phyloP scores from a whole-genome alignment of 53 echinoderm and acorn worm species.

The Astropecten irregularis region DNA sequence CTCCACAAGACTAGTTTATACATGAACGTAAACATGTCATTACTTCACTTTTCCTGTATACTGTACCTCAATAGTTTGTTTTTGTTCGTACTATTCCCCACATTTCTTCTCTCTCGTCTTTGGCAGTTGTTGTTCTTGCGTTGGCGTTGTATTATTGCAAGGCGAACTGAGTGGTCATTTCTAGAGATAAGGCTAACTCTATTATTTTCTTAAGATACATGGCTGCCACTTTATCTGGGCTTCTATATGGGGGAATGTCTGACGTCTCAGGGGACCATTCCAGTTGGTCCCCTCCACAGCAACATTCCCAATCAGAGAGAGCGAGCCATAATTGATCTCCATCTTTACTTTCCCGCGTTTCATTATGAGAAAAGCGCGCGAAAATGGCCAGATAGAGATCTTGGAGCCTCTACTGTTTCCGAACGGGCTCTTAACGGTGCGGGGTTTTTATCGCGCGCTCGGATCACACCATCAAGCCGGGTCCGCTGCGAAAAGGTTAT shows the following conservation, averaged over 20 bases:
- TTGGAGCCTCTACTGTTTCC: slow-evolving; percentile 48
- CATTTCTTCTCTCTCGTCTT: no score
- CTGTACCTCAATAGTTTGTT: no score
- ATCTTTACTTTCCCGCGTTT: slow-evolving; percentile 28
- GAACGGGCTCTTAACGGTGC: slow-evolving; percentile 17
- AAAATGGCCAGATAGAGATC: slow-evolving; percentile 48
- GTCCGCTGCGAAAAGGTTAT: slow-evolving; percentile 37
- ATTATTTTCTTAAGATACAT: neutral
- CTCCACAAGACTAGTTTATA: no score
- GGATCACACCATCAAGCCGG: slow-evolving; percentile 4
- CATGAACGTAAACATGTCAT: no score
- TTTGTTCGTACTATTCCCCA: no score
- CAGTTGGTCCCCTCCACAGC: slow-evolving; percentile 49
- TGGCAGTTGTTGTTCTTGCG: slow-evolving; percentile 37
- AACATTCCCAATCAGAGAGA: slow-evolving; percentile 44
- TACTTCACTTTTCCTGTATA: neutral
- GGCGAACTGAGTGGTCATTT: slow-evolving; percentile 25
- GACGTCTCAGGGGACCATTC: slow-evolving; percentile 28
- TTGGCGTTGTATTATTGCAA: slow-evolving; percentile 37
- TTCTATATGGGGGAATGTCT: slow-evolving; percentile 45
- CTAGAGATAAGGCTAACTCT: slow-evolving; percentile 30
- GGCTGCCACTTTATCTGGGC: slow-evolving; percentile 15
- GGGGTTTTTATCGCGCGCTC: neutral
- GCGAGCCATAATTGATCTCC: slow-evolving; percentile 54
- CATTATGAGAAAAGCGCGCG: slow-evolving; percentile 60